phyloP scores from a whole-genome alignment of 1,140 invertebrate genomes.

The Leucophenga varia region DNA sequence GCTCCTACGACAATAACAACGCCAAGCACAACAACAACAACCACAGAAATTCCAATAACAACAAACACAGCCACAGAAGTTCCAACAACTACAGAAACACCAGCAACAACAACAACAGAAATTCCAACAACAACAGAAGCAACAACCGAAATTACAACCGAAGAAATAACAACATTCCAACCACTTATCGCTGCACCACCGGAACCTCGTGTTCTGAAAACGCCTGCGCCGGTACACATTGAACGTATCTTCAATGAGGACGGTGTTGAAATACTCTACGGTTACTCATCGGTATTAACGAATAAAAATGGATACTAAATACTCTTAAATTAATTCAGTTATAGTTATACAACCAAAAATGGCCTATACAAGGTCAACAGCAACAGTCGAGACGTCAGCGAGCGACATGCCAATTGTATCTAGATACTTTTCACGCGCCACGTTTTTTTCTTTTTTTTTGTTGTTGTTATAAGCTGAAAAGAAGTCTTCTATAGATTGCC shows the following conservation, averaged over 20 bases:
- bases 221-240: conserved; percentile 7
- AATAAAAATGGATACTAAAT: too few relatives aligned
- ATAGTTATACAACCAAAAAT: conserved; percentile 32
- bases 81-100: background rate
- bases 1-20: too few relatives aligned
- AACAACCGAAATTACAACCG: background rate
- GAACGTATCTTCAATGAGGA: conserved; percentile 13
- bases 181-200: background rate
- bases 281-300: conserved; percentile 17
- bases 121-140: background rate
- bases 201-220: conserved; percentile 9
- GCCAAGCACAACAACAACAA: background rate
- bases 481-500: too few relatives aligned
- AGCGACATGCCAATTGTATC: too few relatives aligned
- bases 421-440: too few relatives aligned
- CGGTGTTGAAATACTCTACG: conserved; percentile 16
- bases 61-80: background rate
- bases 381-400: too few relatives aligned
- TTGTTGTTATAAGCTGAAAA: too few relatives aligned
- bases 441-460: too few relatives aligned
- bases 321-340: too few relatives aligned
- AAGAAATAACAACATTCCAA: background rate
- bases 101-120: background rate
- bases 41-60: background rate
- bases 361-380: conserved; percentile 42